A percentile compares a stretch with the other conserved stretches of the same genome.
These are phyloP conservation scores for Gila robusta DNA, from an alignment of 2,797 vertebrate species.

Conservation along the genomic window DNA sequence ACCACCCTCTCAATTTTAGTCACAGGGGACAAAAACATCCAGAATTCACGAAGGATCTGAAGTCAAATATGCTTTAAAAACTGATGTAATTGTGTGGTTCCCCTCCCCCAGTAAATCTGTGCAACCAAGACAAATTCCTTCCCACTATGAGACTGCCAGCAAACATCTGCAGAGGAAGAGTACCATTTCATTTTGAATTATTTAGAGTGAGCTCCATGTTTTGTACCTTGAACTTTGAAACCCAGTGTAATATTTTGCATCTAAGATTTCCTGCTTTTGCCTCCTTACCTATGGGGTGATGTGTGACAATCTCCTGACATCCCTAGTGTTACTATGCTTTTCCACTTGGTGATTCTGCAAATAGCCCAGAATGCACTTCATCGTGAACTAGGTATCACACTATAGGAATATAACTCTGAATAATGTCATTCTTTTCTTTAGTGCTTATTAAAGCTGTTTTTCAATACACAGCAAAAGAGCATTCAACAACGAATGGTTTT, in stretches of 20 bases:
- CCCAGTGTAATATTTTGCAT: conserved; percentile 22
- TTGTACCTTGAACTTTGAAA: conserved; percentile 54
- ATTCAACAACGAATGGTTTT: background rate
- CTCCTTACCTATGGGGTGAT: conserved; percentile 17
- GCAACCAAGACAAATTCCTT: conserved; percentile 10
- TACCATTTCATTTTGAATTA: conserved; percentile 53
- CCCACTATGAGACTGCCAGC: background rate
- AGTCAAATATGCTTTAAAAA: conserved; percentile 3
- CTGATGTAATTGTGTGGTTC: background rate
- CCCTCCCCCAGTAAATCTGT: background rate
- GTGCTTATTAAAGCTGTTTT: background rate
- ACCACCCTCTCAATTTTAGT: background rate
- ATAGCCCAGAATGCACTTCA: conserved; percentile 33
- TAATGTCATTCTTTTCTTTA: background rate
- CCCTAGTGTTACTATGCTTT: conserved; percentile 5
- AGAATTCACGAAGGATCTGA: background rate
- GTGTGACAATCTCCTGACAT: conserved; percentile 17
- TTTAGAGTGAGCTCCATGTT: conserved; percentile 35
- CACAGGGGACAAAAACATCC: background rate
- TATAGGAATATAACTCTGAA: conserved; percentile 3
- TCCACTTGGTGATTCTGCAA: conserved; percentile 25
- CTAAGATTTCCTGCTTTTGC: conserved; percentile 33
- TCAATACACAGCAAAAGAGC: background rate
- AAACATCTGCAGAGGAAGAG: conserved; percentile 14
- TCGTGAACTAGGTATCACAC: conserved; percentile 27